These are phyloP conservation scores for Ophthalmolycus amberensis DNA, from an alignment of 2,113 vertebrate species.

Conservation along the genomic window DNA sequence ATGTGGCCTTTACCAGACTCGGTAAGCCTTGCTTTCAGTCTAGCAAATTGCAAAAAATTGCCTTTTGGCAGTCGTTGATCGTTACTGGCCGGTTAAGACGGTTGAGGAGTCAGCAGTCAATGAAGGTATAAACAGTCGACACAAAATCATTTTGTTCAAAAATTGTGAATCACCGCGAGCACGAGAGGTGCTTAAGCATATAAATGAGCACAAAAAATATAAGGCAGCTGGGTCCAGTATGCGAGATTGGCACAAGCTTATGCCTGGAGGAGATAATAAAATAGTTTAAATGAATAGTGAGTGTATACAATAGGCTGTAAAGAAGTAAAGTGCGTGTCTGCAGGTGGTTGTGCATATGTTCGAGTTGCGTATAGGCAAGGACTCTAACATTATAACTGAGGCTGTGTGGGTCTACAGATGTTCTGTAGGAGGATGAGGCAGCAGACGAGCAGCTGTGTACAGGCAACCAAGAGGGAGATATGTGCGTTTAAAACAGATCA, in stretches of 20 bases:
- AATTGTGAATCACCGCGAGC: background rate
- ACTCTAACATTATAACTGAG: conserved; percentile 1
- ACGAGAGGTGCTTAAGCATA: background rate
- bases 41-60: background rate
- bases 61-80: background rate
- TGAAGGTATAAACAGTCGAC: background rate
- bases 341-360: background rate
- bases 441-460: background rate
- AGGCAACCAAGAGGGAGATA: background rate
- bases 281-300: background rate
- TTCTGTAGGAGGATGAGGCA: background rate
- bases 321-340: background rate
- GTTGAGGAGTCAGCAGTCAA: background rate
- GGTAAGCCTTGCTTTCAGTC: background rate
- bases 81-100: background rate
- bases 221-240: background rate
- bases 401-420: background rate
- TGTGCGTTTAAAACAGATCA: background rate
- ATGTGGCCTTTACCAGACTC: background rate
- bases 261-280: background rate
- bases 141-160: background rate
- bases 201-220: background rate
- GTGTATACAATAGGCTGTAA: background rate
- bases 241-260: background rate
- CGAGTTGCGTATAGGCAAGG: background rate